Evolutionary conservation across 2,797 vertebrate genomes (phyloP).

Genomic region (Dermochelys coriacea): DNA sequence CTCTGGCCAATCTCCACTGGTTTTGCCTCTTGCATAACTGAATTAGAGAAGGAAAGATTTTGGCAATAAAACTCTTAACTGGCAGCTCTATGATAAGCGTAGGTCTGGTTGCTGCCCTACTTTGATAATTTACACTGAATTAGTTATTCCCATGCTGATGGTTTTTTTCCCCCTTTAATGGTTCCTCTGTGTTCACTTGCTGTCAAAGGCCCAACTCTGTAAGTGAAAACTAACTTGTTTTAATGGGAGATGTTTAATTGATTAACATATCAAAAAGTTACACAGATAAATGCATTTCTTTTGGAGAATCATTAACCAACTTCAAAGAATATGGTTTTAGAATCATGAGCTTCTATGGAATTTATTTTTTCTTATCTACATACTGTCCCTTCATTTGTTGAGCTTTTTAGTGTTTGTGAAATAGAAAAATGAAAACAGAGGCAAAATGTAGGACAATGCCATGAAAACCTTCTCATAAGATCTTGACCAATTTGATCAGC

Average conservation of each 20-base stretch:
- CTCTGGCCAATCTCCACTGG: neutral
- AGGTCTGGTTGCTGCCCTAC: neutral
- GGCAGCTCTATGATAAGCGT: conserved; percentile 12
- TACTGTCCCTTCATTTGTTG: conserved; percentile 16
- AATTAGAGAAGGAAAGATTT: conserved; percentile 24
- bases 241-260: neutral
- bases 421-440: neutral
- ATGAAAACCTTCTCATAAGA: neutral
- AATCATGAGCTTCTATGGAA: neutral
- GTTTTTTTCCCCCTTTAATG: neutral
- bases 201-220: neutral
- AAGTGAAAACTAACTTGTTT: conserved; percentile 6
- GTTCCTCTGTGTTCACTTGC: neutral
- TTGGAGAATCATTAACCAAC: neutral
- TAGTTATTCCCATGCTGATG: neutral
- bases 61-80: conserved; percentile 21
- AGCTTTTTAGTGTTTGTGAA: conserved; percentile 3
- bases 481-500: conserved; percentile 8
- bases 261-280: neutral
- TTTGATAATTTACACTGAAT: neutral
- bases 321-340: neutral
- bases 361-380: neutral
- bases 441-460: conserved; percentile 1
- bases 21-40: neutral
- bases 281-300: neutral